Evolutionary conservation across 2,797 vertebrate genomes (phyloP).

Genomic region (Manis pentadactyla): DNA sequence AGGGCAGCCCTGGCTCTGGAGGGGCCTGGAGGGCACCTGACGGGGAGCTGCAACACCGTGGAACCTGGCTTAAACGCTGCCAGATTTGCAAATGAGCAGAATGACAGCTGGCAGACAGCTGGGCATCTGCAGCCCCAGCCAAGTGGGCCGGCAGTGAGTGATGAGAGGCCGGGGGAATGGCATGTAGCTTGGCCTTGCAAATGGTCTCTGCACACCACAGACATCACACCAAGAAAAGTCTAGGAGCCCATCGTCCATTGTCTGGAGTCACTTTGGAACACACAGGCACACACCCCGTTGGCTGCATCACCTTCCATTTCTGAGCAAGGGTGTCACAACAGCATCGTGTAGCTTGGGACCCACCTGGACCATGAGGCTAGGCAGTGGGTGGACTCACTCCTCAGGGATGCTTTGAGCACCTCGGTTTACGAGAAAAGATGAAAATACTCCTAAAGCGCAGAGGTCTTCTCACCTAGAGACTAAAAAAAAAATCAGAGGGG

Average conservation of each 20-base stretch:
- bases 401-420: not conserved
- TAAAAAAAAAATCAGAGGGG: not conserved
- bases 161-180: not conserved
- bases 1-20: not conserved
- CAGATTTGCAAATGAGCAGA: not conserved
- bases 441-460: not conserved
- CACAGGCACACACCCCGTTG: accelerated
- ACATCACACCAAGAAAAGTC: not conserved
- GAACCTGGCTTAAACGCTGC: not conserved
- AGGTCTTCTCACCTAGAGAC: not conserved
- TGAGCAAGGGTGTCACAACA: not conserved
- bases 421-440: not conserved
- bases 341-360: not conserved
- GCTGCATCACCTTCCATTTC: not conserved
- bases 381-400: not conserved
- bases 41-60: not conserved
- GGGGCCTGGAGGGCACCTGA: not conserved
- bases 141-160: not conserved
- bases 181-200: not conserved
- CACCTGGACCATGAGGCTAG: accelerated
- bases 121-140: not conserved
- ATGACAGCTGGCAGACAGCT: conserved; percentile 21
- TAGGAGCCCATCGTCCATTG: not conserved
- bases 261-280: not conserved
- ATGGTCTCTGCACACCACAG: not conserved